phyloP scores from a whole-genome alignment of 2,888 invertebrate species.

The Melinaea marsaeus region DNA sequence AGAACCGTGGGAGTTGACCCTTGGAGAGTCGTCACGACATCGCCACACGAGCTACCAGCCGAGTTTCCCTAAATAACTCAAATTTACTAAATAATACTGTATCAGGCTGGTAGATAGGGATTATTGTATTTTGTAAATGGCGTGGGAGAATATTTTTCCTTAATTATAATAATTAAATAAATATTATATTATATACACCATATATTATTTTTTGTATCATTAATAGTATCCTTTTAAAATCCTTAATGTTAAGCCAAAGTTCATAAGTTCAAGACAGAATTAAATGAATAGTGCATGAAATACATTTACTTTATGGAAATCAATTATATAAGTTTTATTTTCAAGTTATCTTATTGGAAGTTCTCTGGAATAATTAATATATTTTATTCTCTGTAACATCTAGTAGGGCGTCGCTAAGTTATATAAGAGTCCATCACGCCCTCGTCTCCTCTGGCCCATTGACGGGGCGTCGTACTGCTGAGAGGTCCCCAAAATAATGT shows the following conservation, averaged over 20 bases:
- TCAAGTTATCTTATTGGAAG: no score
- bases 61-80: conserved; percentile 16
- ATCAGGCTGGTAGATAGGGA: background rate
- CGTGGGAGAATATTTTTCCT: no score
- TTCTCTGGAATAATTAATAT: conserved; percentile 13
- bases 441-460: conserved; percentile 51
- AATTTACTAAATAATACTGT: conserved; percentile 1
- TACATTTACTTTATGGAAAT: no score
- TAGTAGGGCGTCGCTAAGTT: conserved; percentile 41
- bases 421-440: conserved; percentile 66
- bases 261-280: no score
- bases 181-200: no score
- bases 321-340: no score
- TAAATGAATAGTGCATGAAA: no score
- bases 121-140: background rate
- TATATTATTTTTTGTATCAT: no score
- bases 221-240: no score
- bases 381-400: conserved; percentile 32
- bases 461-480: conserved; percentile 35
- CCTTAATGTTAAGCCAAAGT: no score
- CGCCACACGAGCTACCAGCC: conserved; percentile 34
- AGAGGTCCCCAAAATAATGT: conserved; percentile 22
- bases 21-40: conserved; percentile 44
- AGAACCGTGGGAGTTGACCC: conserved; percentile 44
- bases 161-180: no score